These are phyloP conservation scores for Aurelia sp. DNA, from an alignment of 30 jellyfish, hydroid and myxozoan species.

Conservation along the genomic window DNA sequence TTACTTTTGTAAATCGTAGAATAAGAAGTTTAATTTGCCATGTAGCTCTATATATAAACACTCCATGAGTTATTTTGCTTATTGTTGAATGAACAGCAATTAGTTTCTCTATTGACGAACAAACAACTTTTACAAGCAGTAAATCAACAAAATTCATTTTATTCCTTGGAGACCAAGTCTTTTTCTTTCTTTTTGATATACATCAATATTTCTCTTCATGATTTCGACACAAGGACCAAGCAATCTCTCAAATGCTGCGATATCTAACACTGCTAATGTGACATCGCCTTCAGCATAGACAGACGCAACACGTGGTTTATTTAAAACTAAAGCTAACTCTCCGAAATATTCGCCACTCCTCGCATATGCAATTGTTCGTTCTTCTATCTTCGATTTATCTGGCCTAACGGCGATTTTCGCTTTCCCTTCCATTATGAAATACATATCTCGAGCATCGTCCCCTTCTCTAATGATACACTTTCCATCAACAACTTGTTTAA, in stretches of 20 bases:
- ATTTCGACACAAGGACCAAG: conserved; percentile 97
- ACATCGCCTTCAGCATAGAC: conserved; percentile 86
- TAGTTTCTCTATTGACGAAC: too few species aligned
- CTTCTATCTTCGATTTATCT: conserved; percentile 61
- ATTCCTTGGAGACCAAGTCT: conserved; percentile 86
- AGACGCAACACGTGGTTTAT: conserved; percentile 98
- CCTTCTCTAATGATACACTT: conserved; percentile 83
- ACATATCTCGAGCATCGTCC: conserved; percentile 87
- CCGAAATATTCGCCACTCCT: conserved; percentile 93
- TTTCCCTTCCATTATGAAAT: conserved; percentile 91
- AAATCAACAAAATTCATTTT: neutral
- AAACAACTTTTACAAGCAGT: neutral
- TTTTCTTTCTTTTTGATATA: conserved; percentile 86
- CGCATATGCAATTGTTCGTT: conserved; percentile 78
- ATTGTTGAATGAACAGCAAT: too few species aligned
- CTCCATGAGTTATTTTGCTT: too few species aligned
- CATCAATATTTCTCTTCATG: conserved; percentile 89
- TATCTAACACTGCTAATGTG: conserved; percentile 83
- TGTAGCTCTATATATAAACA: too few species aligned
- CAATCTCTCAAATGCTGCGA: conserved; percentile 95
- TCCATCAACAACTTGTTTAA: conserved; percentile 48
- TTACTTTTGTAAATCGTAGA: too few species aligned
- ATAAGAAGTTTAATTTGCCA: too few species aligned
- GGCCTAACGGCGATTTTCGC: conserved; percentile 78
- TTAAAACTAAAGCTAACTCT: conserved; percentile 88